Evolutionary conservation across 2,888 invertebrate species (phyloP).

Genomic region (Platerodrilus igneus): DNA sequence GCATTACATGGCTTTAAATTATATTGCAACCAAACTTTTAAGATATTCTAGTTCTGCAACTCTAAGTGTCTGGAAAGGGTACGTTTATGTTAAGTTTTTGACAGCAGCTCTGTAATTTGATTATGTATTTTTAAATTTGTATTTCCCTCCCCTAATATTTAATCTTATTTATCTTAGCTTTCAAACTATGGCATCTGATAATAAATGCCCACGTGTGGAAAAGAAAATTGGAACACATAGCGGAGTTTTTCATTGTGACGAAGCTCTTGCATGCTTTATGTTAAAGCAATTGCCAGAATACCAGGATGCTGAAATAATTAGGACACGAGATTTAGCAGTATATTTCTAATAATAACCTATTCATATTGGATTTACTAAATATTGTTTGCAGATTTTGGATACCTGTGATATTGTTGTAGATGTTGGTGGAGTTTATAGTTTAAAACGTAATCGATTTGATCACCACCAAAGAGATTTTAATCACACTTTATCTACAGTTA

Average conservation of each 20-base stretch:
- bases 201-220: slow-evolving; percentile 36
- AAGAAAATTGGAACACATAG: slow-evolving; percentile 67
- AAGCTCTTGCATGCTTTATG: slow-evolving; percentile 91
- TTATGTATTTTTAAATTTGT: not conserved
- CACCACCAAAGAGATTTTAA: slow-evolving; percentile 86
- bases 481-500: slow-evolving; percentile 61
- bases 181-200: slow-evolving; percentile 41
- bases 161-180: slow-evolving; percentile 39
- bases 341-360: slow-evolving; percentile 3
- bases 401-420: slow-evolving; percentile 93
- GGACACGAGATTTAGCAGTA: slow-evolving; percentile 57
- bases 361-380: slow-evolving; percentile 1
- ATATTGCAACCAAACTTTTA: slow-evolving; percentile 16
- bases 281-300: slow-evolving; percentile 76
- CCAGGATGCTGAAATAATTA: slow-evolving; percentile 72
- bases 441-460: slow-evolving; percentile 73
- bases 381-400: slow-evolving; percentile 54
- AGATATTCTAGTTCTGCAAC: slow-evolving; percentile 14
- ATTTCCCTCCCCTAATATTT: not conserved
- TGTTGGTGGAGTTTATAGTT: slow-evolving; percentile 85
- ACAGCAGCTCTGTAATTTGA: not conserved
- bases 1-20: slow-evolving; percentile 16
- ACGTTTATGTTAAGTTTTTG: slow-evolving; percentile 9
- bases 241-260: slow-evolving; percentile 91
- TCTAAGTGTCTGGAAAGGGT: slow-evolving; percentile 29